These are phyloP conservation scores for Embidobia sp. DNA, from an alignment of 2,888 invertebrate species.

Conservation along the genomic window DNA sequence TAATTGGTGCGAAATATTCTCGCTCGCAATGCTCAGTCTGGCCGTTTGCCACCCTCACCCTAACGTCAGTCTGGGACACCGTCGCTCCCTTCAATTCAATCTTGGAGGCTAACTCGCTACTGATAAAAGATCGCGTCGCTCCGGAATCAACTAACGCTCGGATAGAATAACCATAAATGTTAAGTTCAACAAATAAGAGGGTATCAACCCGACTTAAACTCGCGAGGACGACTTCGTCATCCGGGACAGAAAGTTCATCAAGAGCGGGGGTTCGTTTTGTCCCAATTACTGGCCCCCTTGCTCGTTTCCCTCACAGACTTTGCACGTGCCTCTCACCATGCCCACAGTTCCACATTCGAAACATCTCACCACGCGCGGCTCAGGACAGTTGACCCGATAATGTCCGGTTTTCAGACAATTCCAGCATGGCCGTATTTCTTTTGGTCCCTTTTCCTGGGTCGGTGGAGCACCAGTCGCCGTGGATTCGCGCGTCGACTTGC, in stretches of 20 bases:
- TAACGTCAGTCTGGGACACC: not conserved
- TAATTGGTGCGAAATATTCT: not conserved
- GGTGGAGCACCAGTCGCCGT: not conserved
- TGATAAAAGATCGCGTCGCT: not conserved
- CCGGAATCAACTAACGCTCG: slow-evolving; percentile 18
- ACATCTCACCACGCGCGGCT: not conserved
- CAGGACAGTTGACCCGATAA: not conserved
- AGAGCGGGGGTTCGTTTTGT: no score
- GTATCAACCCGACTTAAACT: no score
- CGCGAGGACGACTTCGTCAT: no score
- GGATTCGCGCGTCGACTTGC: no score
- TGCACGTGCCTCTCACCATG: not conserved
- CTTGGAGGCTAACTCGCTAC: not conserved
- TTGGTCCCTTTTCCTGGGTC: no score
- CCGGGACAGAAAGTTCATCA: no score
- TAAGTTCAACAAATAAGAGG: not conserved
- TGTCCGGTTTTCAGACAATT: not conserved
- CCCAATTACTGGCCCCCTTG: not conserved
- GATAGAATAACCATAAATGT: not conserved
- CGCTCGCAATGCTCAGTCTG: not conserved
- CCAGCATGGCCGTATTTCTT: not conserved
- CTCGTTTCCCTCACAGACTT: slow-evolving; percentile 1
- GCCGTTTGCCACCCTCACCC: not conserved
- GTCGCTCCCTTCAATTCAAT: no score
- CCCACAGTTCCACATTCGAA: not conserved